phyloP scores from a whole-genome alignment of 92 coral and sea anemone genomes.

The Heteractis magnifica region DNA sequence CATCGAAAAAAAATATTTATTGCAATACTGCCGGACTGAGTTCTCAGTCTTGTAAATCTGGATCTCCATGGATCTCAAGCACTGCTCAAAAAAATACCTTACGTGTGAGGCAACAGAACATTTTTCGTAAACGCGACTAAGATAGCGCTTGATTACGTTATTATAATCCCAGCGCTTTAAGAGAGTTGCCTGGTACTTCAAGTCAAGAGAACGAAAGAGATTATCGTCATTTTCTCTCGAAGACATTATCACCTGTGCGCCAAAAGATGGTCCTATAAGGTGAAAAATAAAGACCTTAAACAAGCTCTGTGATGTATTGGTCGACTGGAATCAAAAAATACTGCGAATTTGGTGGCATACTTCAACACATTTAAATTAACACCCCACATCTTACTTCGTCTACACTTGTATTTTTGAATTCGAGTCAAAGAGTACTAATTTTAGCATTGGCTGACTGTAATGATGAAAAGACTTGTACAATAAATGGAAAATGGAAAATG shows the following conservation, averaged over 20 bases:
- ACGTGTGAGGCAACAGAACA: neutral
- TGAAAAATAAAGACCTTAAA: neutral
- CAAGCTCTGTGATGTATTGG: neutral
- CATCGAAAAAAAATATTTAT: too few relatives aligned
- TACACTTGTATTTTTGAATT: too few relatives aligned
- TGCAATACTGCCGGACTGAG: too few relatives aligned
- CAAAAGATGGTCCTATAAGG: neutral
- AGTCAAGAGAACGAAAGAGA: neutral
- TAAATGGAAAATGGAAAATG: neutral
- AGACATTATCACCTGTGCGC: neutral
- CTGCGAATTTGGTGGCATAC: too few relatives aligned
- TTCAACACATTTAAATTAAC: too few relatives aligned
- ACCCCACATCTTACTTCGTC: too few relatives aligned
- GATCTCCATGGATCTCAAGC: neutral
- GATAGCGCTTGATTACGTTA: neutral
- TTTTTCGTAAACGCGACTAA: neutral
- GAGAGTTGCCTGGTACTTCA: neutral
- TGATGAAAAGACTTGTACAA: neutral
- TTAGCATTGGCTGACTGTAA: too few relatives aligned
- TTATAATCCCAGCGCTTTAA: neutral
- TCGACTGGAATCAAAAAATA: neutral
- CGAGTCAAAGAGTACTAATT: too few relatives aligned
- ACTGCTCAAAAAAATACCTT: neutral
- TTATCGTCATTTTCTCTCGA: neutral
- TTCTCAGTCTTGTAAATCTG: neutral